Evolutionary conservation across 2,888 invertebrate genomes (phyloP).

Genomic region (Hedychridium roseum): DNA sequence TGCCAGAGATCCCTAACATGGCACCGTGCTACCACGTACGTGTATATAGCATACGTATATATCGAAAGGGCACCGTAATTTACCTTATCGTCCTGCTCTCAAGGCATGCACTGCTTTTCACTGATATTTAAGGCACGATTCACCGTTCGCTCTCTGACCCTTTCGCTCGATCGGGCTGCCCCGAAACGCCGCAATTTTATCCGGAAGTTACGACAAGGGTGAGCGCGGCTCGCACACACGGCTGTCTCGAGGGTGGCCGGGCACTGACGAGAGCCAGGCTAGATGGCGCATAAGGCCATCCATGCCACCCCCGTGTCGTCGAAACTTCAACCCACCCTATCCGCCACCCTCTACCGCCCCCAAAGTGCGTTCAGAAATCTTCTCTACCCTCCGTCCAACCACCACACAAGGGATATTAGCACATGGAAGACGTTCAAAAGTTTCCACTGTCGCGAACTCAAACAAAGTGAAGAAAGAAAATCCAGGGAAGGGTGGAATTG

Average conservation of each 20-base stretch:
- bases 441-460: too few relatives aligned
- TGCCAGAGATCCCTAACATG: constrained; percentile 1
- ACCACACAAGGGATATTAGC: too few relatives aligned
- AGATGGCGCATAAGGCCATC: constrained; percentile 49
- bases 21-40: neutral
- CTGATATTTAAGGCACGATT: constrained; percentile 38
- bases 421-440: too few relatives aligned
- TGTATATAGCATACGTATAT: neutral
- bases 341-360: constrained; percentile 5
- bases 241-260: constrained; percentile 49
- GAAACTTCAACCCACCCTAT: constrained; percentile 16
- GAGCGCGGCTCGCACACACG: constrained; percentile 36
- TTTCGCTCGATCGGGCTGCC: neutral
- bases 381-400: neutral
- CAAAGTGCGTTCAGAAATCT: neutral
- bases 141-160: neutral
- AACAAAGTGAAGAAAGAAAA: too few relatives aligned
- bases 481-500: too few relatives aligned
- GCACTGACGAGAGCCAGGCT: constrained; percentile 46
- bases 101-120: constrained; percentile 39
- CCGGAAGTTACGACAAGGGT: constrained; percentile 24
- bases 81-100: constrained; percentile 6
- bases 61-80: neutral
- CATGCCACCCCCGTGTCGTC: constrained; percentile 20
- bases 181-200: constrained; percentile 40